Conservation (phyloP, 1,140 invertebrate species). For the Laodelphax striatellus region DNA sequence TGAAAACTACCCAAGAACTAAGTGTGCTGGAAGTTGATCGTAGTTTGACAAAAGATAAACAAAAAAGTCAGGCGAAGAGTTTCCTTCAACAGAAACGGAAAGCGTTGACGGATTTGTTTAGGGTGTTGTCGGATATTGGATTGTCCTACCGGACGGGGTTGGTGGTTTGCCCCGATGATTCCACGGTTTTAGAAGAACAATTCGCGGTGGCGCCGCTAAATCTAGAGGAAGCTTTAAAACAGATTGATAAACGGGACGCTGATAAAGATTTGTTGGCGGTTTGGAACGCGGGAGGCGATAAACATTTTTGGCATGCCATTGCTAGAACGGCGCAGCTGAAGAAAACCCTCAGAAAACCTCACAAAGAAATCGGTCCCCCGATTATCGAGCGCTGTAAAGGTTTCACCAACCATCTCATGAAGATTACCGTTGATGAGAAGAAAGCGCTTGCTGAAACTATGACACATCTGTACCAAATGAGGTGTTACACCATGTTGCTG, state of each 20-base stretch:
- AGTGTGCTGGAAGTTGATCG: constrained; percentile 41
- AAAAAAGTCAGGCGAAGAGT: constrained; percentile 65
- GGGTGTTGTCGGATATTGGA: constrained; percentile 54
- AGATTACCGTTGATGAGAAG: constrained; percentile 30
- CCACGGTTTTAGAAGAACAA: constrained; percentile 17
- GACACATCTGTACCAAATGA: constrained; percentile 29
- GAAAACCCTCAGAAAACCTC: constrained; percentile 43
- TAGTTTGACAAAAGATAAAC: constrained; percentile 54
- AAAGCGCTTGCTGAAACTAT: constrained; percentile 28
- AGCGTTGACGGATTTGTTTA: constrained; percentile 73
- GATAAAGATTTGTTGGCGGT: constrained; percentile 42
- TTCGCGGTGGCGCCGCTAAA: constrained; percentile 45
- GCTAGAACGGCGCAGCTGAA: constrained; percentile 54
- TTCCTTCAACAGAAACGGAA: constrained; percentile 75
- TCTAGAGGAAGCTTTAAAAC: constrained; percentile 36
- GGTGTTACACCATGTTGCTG: constrained; percentile 27
- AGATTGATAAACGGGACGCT: constrained; percentile 38
- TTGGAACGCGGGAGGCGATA: constrained; percentile 57
- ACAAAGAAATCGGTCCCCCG: constrained; percentile 64
- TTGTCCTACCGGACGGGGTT: constrained; percentile 70
- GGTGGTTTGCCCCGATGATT: constrained; percentile 34
- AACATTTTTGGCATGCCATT: constrained; percentile 62
- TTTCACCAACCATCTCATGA: constrained; percentile 54
- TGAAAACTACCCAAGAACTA: constrained; percentile 48
- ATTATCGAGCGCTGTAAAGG: constrained; percentile 78